Evolutionary conservation across 2,113 vertebrate genomes (phyloP).

Genomic region (Hyaena hyaena): DNA sequence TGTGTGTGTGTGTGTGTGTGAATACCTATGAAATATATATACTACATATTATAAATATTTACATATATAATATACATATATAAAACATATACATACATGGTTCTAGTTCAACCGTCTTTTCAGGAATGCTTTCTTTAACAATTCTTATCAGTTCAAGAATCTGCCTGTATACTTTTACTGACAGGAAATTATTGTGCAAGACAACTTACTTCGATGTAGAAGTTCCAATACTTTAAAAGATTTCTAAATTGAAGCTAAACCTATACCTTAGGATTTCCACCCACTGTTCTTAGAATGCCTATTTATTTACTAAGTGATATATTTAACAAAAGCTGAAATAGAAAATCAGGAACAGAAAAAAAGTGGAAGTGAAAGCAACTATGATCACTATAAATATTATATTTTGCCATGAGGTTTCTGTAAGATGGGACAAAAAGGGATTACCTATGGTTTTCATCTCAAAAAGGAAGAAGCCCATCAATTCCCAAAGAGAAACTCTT

Average conservation of each 20-base stretch:
- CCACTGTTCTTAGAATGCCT: not conserved
- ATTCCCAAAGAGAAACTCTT: not conserved
- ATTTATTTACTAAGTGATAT: constrained; percentile 1
- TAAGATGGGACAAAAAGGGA: not conserved
- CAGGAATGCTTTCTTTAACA: not conserved
- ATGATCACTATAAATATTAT: not conserved
- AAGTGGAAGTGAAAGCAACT: not conserved
- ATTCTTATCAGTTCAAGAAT: not conserved
- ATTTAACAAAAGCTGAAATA: not conserved
- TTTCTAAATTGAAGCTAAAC: not conserved
- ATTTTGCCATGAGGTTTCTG: not conserved
- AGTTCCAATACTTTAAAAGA: not conserved
- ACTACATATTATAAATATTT: not conserved
- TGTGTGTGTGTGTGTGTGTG: not conserved
- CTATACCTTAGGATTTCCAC: not conserved
- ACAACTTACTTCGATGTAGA: not conserved
- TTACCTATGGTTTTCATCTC: not conserved
- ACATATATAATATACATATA: not conserved
- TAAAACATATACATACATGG: not conserved
- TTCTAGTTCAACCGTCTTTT: not conserved
- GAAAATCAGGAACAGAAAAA: not conserved
- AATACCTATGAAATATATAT: not conserved
- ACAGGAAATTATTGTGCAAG: not conserved
- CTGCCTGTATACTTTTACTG: not conserved
- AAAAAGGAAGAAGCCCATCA: not conserved